Conservation (phyloP, 2,888 invertebrate species). For the Kuschelorhynchus macadamiae region DNA sequence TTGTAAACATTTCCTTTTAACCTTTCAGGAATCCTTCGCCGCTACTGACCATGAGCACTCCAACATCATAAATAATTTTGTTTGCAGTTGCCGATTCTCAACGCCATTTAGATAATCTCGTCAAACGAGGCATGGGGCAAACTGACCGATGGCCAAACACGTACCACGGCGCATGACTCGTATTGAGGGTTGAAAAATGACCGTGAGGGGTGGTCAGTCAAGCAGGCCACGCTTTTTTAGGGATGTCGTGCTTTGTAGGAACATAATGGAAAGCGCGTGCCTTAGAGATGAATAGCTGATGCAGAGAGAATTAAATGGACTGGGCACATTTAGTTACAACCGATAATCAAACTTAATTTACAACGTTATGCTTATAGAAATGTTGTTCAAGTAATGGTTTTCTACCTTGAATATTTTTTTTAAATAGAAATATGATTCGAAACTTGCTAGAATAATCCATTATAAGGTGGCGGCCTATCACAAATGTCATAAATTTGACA, state of each 20-base stretch:
- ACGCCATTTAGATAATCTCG: conserved; percentile 54
- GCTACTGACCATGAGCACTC: conserved; percentile 20
- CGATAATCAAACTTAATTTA: too few species aligned
- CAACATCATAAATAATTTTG: conserved; percentile 38
- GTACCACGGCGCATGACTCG: conserved; percentile 36
- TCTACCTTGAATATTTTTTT: too few species aligned
- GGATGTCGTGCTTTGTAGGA: conserved; percentile 15
- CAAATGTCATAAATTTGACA: too few species aligned
- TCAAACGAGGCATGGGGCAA: conserved; percentile 52
- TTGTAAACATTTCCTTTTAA: too few species aligned
- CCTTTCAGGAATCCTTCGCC: too few species aligned
- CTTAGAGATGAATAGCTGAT: not conserved
- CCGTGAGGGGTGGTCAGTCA: conserved; percentile 65
- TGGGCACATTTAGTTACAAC: too few species aligned
- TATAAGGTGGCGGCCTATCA: too few species aligned
- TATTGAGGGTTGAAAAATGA: conserved; percentile 56
- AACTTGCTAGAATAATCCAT: too few species aligned
- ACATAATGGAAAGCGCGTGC: conserved; percentile 29
- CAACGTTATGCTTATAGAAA: too few species aligned
- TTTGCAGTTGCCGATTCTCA: conserved; percentile 47
- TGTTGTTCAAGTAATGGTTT: too few species aligned
- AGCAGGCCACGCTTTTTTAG: conserved; percentile 61
- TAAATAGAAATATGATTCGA: too few species aligned
- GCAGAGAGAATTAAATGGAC: conserved; percentile 8
- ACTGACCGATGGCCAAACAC: conserved; percentile 43